Evolutionary conservation across 1,140 invertebrate species (phyloP), one percentile per base, ranked within the genome.

Genomic region (Drosophila athabasca): DNA sequence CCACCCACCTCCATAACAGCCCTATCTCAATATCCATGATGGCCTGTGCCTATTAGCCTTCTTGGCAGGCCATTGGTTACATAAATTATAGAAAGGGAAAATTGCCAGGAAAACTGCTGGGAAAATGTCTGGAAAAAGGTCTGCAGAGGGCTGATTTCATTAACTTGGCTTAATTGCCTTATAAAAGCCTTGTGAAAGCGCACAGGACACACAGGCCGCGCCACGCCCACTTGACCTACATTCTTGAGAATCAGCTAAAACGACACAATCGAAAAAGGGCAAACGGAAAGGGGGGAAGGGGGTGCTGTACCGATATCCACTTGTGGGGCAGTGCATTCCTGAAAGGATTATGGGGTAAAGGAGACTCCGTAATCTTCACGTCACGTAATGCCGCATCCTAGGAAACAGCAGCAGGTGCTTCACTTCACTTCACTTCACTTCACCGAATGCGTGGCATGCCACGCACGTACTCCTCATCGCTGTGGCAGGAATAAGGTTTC

Each of bases 141-240:
- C 11, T 39, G 69, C 48, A 54, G 39, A 52, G 15, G 51, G 48
- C 39, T 74, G 46, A 74, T 74, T 74, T 65, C 50, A 74, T 74
- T 74, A 74, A 73, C 59, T 46, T 5, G 41, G 19, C 69, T 51
- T 73, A 74, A 74, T 74, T 74, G 70, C 70, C 57, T 52, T 60
- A 64, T 74, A 64, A 74, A 73, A 74, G 46, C 52, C 55, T 59
- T 74, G 60, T 55, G 69, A 22, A 6, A 41, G 31, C 31, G 31
- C 31, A 39, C 17, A 11, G 61, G 26, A 48, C 51, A 13, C 35
- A 29, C 0, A 17, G 29, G 44, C 24, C 29, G 4, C n/a, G 19
- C 31, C 57, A 48, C 49, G 68, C 44, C 55, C 31, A 53, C 26
- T 61, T 71, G 49, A 71, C 68, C 68, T 46, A 53, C 67, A 52